Evolutionary conservation across 2,888 invertebrate genomes (phyloP), one percentile per base, ranked within the genome.

Genomic region (Thereva unica): DNA sequence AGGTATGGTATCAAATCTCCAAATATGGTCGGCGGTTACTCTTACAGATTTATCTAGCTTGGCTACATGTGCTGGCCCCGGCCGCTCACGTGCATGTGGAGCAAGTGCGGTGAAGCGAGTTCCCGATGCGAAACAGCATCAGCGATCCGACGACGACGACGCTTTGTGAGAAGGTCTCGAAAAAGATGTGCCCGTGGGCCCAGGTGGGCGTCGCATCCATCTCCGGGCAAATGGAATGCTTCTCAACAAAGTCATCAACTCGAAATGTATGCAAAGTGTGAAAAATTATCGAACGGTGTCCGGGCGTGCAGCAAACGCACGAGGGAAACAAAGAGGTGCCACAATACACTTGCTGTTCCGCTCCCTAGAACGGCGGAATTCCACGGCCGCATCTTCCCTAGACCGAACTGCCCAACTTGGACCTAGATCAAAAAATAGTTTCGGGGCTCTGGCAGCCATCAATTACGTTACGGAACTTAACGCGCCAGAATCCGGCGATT

Each of bases 261-360:
- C 23, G 50, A 47, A 50, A 23, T 23, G 61, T 50, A 61, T 61
- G 61, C 61, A 49, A 61, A 61, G 61, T 61, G 61, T 61, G 61
- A 61, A 61, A 61, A 61, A 61, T 61, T 61, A 61, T 61, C 61
- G 61, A 61, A 61, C 61, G 61, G 61, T 61, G 61, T 35, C 61
- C 45, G 50, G 50, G 40, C 50, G 50, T 23, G 23, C 23, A 23
- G 23, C 23, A 23, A 23, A 23, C 1, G 23, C 23, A 23, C 1
- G 2, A 23, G 23, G 23, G 23, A 23, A 23, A 23, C 23, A 23
- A 23, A 23, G 23, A 23, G 23, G 23, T 23, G 23, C 23, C 23
- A 23, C 23, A 23, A 23, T 23, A 23, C 23, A 23, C 23, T 23
- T 23, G 23, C 23, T 23, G 23, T 23, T 23, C 23, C 23, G 23